Evolutionary conservation across 2,888 invertebrate species (phyloP), one percentile per base, ranked within the genome.

Genomic region (Dasypogon diadema): DNA sequence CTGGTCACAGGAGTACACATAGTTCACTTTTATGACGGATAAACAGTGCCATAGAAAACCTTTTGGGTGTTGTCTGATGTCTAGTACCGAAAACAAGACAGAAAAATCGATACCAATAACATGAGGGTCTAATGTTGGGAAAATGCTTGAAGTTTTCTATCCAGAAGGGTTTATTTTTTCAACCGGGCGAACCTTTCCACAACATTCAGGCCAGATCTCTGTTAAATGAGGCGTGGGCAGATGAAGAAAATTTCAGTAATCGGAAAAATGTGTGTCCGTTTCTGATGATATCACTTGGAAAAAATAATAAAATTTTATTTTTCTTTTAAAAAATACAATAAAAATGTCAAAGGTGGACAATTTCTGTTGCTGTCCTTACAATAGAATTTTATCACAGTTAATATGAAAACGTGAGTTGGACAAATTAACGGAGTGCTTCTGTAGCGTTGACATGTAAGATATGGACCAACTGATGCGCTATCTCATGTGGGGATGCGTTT

Each of bases 81-180:
- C 30, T 30, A 30, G 58, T 26, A 24, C 30, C 24, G 24, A 24
- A 58, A 58, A 58, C 34, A 58, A 12, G 30, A 26, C 14, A 58
- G 22, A 14, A 58, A 58, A 58, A 58, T 58, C 58, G 58, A 58
- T 58, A 26, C 16, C 58, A 58, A 58, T 58, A 58, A 58, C 16
- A 58, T 16, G 26, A 34, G 58, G 58, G 58, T 58, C 58, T 58
- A 58, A 58, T 58, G 16, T 30, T 8, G 26, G 26, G 24, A 30
- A 55, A 58, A 58, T 30, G 30, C 30, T 58, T 30, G 14, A 30
- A 30, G 30, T 8, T 30, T 30, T 30, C 30, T 30, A 30, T 30
- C 30, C 4, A 8, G 8, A 30, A 30, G 30, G 58, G 58, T 30
- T 58, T 58, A 24, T 58, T 16, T 34, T 16, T n/a, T 34, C 16